phyloP scores from a whole-genome alignment of 2,888 invertebrate genomes.

The Papilio gigon region DNA sequence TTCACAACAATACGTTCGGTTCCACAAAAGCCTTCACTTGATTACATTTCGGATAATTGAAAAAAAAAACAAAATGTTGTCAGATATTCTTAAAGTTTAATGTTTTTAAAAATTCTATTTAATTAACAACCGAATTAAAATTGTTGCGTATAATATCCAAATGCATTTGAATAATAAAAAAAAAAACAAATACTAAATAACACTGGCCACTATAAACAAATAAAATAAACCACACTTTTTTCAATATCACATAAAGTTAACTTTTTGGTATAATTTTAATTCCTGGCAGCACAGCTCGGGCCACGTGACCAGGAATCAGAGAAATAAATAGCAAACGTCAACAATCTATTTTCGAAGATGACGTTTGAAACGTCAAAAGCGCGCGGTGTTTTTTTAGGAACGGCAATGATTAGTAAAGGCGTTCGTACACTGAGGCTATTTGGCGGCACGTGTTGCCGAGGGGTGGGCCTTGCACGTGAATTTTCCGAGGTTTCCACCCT shows the following conservation, averaged over 20 bases:
- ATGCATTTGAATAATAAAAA: not conserved
- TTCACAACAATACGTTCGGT: conserved; percentile 60
- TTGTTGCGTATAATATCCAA: not conserved
- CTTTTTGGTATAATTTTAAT: not conserved
- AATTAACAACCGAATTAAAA: not conserved
- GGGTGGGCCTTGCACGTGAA: conserved; percentile 80
- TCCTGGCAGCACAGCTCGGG: conserved; percentile 38
- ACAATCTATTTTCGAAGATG: conserved; percentile 57
- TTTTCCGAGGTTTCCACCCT: conserved; percentile 83
- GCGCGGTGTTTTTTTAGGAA: conserved; percentile 64
- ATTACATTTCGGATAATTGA: conserved; percentile 66
- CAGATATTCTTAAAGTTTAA: not conserved
- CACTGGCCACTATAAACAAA: not conserved
- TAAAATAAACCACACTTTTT: not conserved
- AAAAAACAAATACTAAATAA: not conserved
- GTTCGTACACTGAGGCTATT: conserved; percentile 77
- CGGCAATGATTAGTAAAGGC: conserved; percentile 77
- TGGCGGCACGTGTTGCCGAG: conserved; percentile 77
- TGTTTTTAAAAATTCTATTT: not conserved
- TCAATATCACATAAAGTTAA: not conserved
- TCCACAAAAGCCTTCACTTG: conserved; percentile 63
- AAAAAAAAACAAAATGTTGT: conserved; percentile 45
- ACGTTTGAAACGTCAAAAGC: conserved; percentile 65
- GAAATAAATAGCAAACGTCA: conserved; percentile 44
- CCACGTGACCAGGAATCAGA: conserved; percentile 38